Evolutionary conservation across 2,888 invertebrate genomes (phyloP).

Genomic region (Cephus rjabovi): DNA sequence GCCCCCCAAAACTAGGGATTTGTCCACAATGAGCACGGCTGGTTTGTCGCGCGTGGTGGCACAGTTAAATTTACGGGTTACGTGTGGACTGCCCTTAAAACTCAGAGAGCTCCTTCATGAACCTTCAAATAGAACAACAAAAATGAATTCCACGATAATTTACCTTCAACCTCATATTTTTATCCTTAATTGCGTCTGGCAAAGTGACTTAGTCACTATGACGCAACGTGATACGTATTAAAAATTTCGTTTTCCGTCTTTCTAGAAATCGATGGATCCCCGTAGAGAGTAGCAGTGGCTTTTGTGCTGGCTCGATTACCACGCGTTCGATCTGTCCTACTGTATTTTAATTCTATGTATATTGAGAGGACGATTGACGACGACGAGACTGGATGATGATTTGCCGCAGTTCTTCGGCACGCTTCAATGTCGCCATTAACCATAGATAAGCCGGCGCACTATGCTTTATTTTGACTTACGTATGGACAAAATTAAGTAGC

Average conservation of each 20-base stretch:
- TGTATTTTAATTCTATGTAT: not conserved
- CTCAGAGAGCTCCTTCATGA: not conserved
- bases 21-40: not conserved
- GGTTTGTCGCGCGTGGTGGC: not conserved
- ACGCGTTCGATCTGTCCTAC: not conserved
- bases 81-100: not conserved
- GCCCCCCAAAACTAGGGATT: not conserved
- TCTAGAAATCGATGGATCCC: not conserved
- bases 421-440: slow-evolving; percentile 46
- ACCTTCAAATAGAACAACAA: not conserved
- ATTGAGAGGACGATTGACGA: not conserved
- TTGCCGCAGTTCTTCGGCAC: slow-evolving; percentile 25
- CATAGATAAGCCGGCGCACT: slow-evolving; percentile 57
- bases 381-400: slow-evolving; percentile 5
- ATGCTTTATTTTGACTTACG: no score
- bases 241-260: not conserved
- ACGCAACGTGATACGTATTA: not conserved
- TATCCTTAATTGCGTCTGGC: not conserved
- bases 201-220: not conserved
- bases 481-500: no score
- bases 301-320: not conserved
- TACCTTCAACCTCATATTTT: not conserved
- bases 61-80: not conserved
- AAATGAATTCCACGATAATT: not conserved
- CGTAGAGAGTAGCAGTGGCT: not conserved